Percentiles rank a stretch among this genome's conserved stretches.
Evolutionary conservation across 2,888 invertebrate species (phyloP).

Genomic region (Notocelia uddmanniana): DNA sequence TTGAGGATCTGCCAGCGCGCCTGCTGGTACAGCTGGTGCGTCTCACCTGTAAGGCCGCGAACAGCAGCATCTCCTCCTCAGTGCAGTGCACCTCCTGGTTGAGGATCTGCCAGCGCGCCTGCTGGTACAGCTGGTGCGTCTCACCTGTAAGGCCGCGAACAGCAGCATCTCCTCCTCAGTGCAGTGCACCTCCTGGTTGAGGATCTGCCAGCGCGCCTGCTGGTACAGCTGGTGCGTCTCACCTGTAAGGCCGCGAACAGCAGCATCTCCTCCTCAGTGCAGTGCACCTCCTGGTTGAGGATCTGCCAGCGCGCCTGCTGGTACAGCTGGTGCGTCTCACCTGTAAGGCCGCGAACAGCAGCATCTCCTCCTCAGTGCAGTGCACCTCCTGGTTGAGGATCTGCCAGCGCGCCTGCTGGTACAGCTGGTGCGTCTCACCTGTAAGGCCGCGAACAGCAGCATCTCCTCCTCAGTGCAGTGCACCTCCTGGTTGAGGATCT

Average conservation of each 20-base stretch:
- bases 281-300: slow-evolving; percentile 98
- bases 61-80: slow-evolving; percentile 99
- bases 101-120: slow-evolving; percentile 98
- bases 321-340: slow-evolving; percentile 95
- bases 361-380: no score
- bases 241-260: slow-evolving; percentile 99
- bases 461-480: slow-evolving; percentile 99
- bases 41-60: slow-evolving; percentile 96
- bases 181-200: no score
- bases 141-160: no score
- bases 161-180: no score
- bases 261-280: slow-evolving; percentile 99
- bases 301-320: slow-evolving; percentile 99
- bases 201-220: no score
- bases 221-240: background rate
- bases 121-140: slow-evolving; percentile 99
- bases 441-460: slow-evolving; percentile 98
- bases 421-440: slow-evolving; percentile 84
- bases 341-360: no score
- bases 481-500: slow-evolving; percentile 97
- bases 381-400: no score
- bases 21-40: slow-evolving; percentile 98
- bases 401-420: no score
- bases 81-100: slow-evolving; percentile 99
- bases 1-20: slow-evolving; percentile 98